These are phyloP conservation scores for Monopis laevigella DNA, from an alignment of 2,888 invertebrate species.

Conservation along the genomic window DNA sequence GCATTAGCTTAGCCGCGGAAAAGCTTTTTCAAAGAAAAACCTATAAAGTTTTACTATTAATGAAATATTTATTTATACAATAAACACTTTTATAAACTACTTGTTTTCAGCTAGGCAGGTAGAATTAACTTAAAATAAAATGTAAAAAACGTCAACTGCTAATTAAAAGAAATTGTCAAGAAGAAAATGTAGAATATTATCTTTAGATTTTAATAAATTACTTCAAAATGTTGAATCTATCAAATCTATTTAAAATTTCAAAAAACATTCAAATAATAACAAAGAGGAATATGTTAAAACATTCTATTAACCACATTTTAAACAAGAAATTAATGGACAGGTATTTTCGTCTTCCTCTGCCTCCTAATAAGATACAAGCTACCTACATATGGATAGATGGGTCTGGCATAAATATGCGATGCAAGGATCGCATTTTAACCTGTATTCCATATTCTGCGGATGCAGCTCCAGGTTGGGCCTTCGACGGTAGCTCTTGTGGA, in stretches of 20 bases:
- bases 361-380: constrained; percentile 69
- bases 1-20: no score
- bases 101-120: no score
- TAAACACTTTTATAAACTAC: no score
- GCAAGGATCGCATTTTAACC: constrained; percentile 74
- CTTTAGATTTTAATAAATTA: background rate
- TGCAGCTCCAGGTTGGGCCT: constrained; percentile 82
- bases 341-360: constrained; percentile 66
- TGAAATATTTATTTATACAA: no score
- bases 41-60: no score
- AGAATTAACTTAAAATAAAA: no score
- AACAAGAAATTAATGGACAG: constrained; percentile 57
- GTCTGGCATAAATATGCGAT: constrained; percentile 74
- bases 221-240: background rate
- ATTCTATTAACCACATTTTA: constrained; percentile 53
- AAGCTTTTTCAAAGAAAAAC: no score
- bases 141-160: no score
- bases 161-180: no score
- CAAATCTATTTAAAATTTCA: no score
- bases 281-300: constrained; percentile 36
- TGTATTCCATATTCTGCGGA: constrained; percentile 67
- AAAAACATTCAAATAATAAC: no score
- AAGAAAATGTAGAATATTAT: background rate
- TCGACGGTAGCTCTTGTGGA: constrained; percentile 91
- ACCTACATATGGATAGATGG: constrained; percentile 86